Conservation (phyloP, 1,140 invertebrate species). For the Aricia agestis region DNA sequence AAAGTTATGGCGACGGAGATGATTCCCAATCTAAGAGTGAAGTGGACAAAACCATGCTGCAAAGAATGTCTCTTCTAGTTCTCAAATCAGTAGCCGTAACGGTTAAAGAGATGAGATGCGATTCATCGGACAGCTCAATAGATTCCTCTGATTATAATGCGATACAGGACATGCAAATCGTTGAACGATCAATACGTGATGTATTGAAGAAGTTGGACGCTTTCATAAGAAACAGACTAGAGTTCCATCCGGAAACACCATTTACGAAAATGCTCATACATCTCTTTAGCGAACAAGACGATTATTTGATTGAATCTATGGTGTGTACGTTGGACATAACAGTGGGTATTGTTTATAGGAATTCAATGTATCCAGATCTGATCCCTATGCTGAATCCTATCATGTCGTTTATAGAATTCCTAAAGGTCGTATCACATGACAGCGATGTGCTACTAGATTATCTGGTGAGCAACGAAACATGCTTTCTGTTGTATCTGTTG, state of each 20-base stretch:
- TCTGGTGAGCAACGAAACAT: constrained; percentile 93
- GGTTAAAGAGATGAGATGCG: constrained; percentile 91
- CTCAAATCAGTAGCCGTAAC: constrained; percentile 93
- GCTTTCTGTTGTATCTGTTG: constrained; percentile 90
- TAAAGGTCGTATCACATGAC: constrained; percentile 89
- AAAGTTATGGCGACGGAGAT: constrained; percentile 61
- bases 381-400: constrained; percentile 89
- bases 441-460: constrained; percentile 89
- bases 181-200: constrained; percentile 89
- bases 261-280: constrained; percentile 92
- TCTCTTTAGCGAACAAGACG: constrained; percentile 92
- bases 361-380: constrained; percentile 85
- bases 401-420: constrained; percentile 89
- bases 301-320: constrained; percentile 94
- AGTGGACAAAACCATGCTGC: constrained; percentile 84
- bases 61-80: constrained; percentile 90
- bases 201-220: constrained; percentile 87
- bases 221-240: constrained; percentile 87
- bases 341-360: constrained; percentile 87
- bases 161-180: constrained; percentile 92
- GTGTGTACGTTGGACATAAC: constrained; percentile 92
- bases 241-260: constrained; percentile 91
- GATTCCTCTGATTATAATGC: constrained; percentile 89
- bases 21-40: constrained; percentile 54
- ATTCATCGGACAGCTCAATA: constrained; percentile 88